A percentile compares a stretch with the other conserved stretches of the same genome.
Conservation (phyloP, 64 coral and sea anemone genomes). For the Pachyseris speciosa region DNA sequence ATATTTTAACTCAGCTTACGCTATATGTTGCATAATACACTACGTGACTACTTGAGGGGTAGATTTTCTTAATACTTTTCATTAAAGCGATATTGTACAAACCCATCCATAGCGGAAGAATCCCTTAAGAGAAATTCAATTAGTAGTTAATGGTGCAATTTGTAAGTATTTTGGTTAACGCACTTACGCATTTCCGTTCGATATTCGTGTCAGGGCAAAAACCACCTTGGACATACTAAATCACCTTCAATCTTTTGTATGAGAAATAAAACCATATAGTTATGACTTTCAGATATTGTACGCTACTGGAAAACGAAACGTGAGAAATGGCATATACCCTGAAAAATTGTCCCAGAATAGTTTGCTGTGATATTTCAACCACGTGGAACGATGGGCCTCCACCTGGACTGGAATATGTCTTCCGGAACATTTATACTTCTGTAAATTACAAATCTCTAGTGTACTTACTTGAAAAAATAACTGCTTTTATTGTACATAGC, state of each 20-base stretch:
- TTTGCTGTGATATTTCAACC: too few species aligned
- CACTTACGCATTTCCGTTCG: background rate
- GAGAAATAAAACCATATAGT: background rate
- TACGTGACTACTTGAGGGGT: background rate
- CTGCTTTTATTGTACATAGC: too few species aligned
- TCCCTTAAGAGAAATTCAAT: background rate
- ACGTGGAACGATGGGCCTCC: too few species aligned
- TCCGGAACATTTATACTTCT: too few species aligned
- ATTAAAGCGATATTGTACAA: background rate
- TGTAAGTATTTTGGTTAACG: background rate
- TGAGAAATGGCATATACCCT: too few species aligned
- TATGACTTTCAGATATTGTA: background rate
- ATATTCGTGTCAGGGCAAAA: background rate
- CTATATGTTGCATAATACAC: background rate
- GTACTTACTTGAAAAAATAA: too few species aligned
- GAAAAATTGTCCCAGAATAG: too few species aligned
- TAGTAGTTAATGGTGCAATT: constrained; percentile 25
- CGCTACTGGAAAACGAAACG: too few species aligned
- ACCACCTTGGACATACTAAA: background rate
- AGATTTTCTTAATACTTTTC: background rate
- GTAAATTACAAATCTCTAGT: too few species aligned
- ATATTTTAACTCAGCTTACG: background rate
- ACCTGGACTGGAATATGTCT: too few species aligned
- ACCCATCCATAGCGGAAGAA: background rate
- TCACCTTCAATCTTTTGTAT: background rate